Percentiles rank a stretch among this genome's conserved stretches.
These are phyloP conservation scores for Origma solitaria DNA, from an alignment of 2,113 vertebrate genomes.

Conservation along the genomic window DNA sequence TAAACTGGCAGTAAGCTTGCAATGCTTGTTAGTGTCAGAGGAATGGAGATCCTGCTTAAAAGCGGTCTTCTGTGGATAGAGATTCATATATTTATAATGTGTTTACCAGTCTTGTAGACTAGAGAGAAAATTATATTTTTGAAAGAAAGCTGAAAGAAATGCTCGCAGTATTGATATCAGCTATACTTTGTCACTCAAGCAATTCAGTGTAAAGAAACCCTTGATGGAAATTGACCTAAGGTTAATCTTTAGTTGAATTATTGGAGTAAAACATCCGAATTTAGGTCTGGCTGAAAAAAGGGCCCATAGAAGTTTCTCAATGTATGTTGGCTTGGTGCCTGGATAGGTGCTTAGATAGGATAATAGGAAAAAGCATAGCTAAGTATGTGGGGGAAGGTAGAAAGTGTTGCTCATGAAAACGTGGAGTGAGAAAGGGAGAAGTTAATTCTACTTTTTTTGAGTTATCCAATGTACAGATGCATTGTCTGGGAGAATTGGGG, in stretches of 20 bases:
- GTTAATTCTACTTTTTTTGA: not conserved
- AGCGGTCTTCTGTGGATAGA: not conserved
- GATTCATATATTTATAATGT: not conserved
- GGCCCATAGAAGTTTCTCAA: accelerated
- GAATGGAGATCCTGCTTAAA: not conserved
- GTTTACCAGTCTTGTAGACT: not conserved
- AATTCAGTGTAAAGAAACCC: not conserved
- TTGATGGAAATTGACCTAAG: not conserved
- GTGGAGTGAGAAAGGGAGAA: not conserved
- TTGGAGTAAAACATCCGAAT: not conserved
- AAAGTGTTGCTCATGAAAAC: not conserved
- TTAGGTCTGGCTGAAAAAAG: not conserved
- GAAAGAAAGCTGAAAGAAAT: not conserved
- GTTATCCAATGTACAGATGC: not conserved
- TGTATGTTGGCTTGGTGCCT: not conserved
- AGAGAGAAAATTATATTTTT: not conserved
- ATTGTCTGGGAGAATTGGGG: not conserved
- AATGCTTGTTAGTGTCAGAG: not conserved
- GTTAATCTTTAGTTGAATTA: not conserved
- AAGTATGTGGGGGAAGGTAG: not conserved
- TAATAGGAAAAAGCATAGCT: not conserved
- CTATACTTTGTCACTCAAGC: not conserved
- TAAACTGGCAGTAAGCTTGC: not conserved
- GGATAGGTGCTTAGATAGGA: not conserved
- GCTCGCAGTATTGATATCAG: not conserved